These are phyloP conservation scores for Hylaeus volcanicus DNA, from an alignment of 1,140 invertebrate genomes.

Conservation along the genomic window DNA sequence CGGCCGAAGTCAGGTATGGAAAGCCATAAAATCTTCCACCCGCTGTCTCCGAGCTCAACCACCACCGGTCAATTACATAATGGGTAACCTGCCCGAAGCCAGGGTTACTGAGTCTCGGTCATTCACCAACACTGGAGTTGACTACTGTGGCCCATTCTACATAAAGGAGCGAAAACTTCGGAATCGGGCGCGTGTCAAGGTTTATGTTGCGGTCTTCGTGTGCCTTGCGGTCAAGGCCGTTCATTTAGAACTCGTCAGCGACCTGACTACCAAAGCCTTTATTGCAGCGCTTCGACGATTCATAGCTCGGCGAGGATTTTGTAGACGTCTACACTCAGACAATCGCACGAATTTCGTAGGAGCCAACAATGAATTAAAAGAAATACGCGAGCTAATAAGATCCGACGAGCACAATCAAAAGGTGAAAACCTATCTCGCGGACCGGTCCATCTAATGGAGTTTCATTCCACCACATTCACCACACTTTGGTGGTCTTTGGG, in stretches of 20 bases:
- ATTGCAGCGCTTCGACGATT: not conserved
- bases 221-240: constrained; percentile 2
- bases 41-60: not conserved
- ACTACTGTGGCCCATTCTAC: constrained; percentile 14
- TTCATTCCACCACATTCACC: constrained; percentile 3
- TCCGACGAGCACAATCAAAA: not conserved
- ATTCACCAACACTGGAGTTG: not conserved
- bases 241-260: constrained; percentile 1
- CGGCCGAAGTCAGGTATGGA: not conserved
- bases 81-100: not conserved
- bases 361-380: not conserved
- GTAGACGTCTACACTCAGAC: not conserved
- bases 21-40: not conserved
- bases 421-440: not conserved
- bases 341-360: constrained; percentile 18
- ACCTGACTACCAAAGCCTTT: constrained; percentile 3
- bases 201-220: constrained; percentile 2
- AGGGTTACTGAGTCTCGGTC: not conserved
- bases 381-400: not conserved
- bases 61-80: not conserved
- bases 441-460: not conserved
- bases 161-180: not conserved
- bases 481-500: constrained; percentile 8
- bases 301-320: not conserved
- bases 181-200: not conserved